Evolutionary conservation across 1,140 invertebrate species (phyloP), one percentile per base, ranked within the genome.

Genomic region (Caligus rogercresseyi): DNA sequence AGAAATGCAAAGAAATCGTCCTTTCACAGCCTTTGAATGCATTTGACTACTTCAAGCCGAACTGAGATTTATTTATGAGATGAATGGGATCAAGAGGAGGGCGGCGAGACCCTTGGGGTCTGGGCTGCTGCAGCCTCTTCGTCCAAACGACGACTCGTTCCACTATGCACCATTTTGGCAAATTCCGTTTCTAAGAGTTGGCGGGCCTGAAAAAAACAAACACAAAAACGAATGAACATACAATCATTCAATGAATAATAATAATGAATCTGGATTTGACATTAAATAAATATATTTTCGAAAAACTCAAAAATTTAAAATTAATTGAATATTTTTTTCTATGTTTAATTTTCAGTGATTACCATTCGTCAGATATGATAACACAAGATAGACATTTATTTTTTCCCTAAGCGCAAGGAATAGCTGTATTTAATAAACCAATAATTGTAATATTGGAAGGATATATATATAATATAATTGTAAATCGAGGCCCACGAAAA

Each of bases 161-260:
- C 57, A 18, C 25, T 16, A 26, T 18, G 23, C 16, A 60, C 16
- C 16, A 60, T 16, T 11, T 43, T 25, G 13, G 21, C 57, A 19
- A 60, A 60, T 60, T 60, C 57, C 18, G 24, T 43, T 43, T 60
- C 57, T 18, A 60, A 43, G 13, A 60, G 18, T 77, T 89, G 86
- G 66, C 87, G 81, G 69, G 82, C 85, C 87, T 91, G 71, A 13
- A 75, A 75, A 51, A 64, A 67, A 51, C 64, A 58, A 63, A 63
- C 54, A 13, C 20, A 13, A 13, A 61, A 59, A 7, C 7, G n/a
- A n/a, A 61, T 16, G 25, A 55, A 61, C 13, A 16, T 15, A 15
- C 3, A 61, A 19, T 62, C 11, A 60, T 54, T 53, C 19, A 18
- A n/a, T n/a, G n/a, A n/a, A n/a, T n/a, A n/a, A n/a, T 62, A 2